A percentile compares a stretch with the other conserved stretches of the same genome.
phyloP scores from a whole-genome alignment of 2,113 vertebrate species.

The Rhynchopsitta pachyrhyncha region DNA sequence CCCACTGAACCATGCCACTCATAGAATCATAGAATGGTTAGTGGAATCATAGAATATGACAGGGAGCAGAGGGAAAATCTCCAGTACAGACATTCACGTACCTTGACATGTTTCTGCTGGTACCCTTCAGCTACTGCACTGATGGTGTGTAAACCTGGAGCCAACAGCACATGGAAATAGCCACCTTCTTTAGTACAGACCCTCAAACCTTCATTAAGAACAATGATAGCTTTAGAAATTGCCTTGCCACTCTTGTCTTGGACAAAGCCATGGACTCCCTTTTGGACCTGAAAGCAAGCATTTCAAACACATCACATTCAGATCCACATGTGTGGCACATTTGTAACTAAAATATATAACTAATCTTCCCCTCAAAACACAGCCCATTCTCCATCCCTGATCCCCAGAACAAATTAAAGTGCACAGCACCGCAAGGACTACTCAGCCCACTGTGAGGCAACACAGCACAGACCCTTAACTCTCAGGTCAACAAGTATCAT shows the following conservation, averaged over 20 bases:
- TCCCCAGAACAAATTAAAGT: background rate
- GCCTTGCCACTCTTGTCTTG: conserved; percentile 90
- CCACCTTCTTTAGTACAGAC: conserved; percentile 86
- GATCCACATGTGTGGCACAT: background rate
- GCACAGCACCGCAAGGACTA: background rate
- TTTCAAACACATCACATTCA: background rate
- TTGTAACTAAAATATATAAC: background rate
- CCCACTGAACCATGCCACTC: too few relatives aligned
- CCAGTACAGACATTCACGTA: background rate
- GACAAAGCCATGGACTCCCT: conserved; percentile 90
- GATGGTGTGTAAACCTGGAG: conserved; percentile 90
- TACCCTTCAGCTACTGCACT: conserved; percentile 89
- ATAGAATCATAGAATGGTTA: too few relatives aligned
- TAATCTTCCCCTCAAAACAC: background rate
- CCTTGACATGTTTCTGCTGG: conserved; percentile 89
- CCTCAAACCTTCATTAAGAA: conserved; percentile 85
- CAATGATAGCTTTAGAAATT: conserved; percentile 85
- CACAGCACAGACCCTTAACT: background rate
- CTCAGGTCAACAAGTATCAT: background rate
- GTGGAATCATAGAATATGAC: too few relatives aligned
- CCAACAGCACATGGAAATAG: conserved; percentile 89
- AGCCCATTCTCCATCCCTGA: background rate
- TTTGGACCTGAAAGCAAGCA: conserved; percentile 84
- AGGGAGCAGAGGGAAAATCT: background rate
- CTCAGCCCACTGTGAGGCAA: background rate